phyloP scores from a whole-genome alignment of 2,888 invertebrate species.

The Furcula furcula region DNA sequence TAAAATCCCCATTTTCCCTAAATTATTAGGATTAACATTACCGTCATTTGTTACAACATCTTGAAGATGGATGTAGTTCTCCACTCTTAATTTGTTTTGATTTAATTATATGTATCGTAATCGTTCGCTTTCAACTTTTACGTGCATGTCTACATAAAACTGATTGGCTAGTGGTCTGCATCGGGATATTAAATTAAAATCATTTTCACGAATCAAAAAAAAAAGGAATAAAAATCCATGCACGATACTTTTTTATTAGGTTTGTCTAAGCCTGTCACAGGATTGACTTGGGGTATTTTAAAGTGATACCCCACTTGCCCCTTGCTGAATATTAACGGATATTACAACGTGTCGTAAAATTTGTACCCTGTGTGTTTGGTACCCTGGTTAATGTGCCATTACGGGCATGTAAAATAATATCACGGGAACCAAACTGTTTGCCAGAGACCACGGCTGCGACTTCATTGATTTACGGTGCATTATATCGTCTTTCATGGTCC shows the following conservation, averaged over 20 bases:
- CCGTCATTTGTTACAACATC: constrained; percentile 12
- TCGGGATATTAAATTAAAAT: constrained; percentile 15
- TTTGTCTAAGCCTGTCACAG: constrained; percentile 14
- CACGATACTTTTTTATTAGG: constrained; percentile 20
- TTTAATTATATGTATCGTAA: constrained; percentile 5
- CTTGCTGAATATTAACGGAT: constrained; percentile 44
- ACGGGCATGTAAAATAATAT: constrained; percentile 29
- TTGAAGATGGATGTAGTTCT: constrained; percentile 12
- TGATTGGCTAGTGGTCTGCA: constrained; percentile 11
- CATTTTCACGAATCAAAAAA: constrained; percentile 26
- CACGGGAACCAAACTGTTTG: constrained; percentile 4
- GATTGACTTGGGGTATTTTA: constrained; percentile 25
- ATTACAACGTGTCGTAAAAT: constrained; percentile 46
- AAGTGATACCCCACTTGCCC: constrained; percentile 37
- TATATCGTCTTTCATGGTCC: constrained; percentile 34
- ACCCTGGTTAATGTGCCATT: constrained; percentile 32
- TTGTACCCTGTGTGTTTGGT: constrained; percentile 36
- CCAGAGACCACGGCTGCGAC: constrained; percentile 31
- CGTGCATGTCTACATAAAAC: constrained; percentile 22
- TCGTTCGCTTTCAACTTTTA: too few species aligned
- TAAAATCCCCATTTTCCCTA: constrained; percentile 11
- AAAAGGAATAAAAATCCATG: constrained; percentile 32
- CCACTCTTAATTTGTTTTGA: constrained; percentile 10
- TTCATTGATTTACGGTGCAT: constrained; percentile 31
- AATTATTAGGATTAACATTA: constrained; percentile 4